phyloP scores from a whole-genome alignment of 35 echinoderm and acorn worm genomes.

The Strongylocentrotus purpuratus region DNA sequence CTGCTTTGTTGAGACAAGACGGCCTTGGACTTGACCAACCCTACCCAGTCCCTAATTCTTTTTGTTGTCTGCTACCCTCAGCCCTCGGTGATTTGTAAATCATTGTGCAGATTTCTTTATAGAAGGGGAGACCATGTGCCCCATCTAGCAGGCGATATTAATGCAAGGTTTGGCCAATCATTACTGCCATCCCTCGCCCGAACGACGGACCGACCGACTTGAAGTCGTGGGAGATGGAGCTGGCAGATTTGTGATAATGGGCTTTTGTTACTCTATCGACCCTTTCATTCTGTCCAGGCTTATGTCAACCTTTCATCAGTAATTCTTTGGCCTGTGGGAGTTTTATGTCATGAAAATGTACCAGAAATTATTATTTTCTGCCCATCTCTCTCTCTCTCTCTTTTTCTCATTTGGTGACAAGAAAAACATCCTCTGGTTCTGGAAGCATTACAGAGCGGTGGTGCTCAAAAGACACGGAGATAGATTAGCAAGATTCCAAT shows the following conservation, averaged over 20 bases:
- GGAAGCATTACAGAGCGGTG: background rate
- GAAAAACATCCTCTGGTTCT: slow-evolving; percentile 33
- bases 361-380: background rate
- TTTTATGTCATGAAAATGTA: background rate
- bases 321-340: slow-evolving; percentile 12
- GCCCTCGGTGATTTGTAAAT: background rate
- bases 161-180: background rate
- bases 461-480: background rate
- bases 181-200: background rate
- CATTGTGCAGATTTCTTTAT: background rate
- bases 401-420: background rate
- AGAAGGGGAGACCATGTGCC: background rate
- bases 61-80: slow-evolving; percentile 1
- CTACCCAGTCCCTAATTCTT: background rate
- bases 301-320: slow-evolving; percentile 37
- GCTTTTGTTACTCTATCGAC: slow-evolving; percentile 11
- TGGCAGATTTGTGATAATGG: slow-evolving; percentile 1
- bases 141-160: background rate
- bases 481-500: slow-evolving; percentile 26
- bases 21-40: background rate
- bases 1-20: background rate
- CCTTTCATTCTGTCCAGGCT: background rate
- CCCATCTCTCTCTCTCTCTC: background rate
- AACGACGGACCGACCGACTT: background rate
- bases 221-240: background rate